Evolutionary conservation across 2,797 vertebrate genomes (phyloP).

Genomic region (Urophycis tenuis): DNA sequence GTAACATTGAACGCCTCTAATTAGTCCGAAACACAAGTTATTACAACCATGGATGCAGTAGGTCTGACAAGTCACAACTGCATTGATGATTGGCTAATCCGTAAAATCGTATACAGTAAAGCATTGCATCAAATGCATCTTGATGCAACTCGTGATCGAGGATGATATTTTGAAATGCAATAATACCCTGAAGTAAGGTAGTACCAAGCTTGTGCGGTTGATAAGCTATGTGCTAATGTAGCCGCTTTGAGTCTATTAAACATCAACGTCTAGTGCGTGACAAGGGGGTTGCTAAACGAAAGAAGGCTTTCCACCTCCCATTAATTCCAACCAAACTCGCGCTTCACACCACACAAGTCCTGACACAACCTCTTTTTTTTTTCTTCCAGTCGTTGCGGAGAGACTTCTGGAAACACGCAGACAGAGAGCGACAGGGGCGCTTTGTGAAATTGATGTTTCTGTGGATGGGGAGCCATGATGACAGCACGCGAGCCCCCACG

Average conservation of each 20-base stretch:
- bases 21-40: not conserved
- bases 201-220: not conserved
- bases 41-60: not conserved
- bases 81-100: not conserved
- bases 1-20: slow-evolving; percentile 15
- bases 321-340: not conserved
- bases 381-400: slow-evolving; percentile 25
- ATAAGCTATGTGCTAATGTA: not conserved
- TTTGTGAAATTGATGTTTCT: slow-evolving; percentile 20
- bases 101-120: not conserved
- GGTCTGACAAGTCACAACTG: not conserved
- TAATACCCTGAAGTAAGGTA: not conserved
- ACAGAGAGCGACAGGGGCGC: slow-evolving; percentile 35
- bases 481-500: slow-evolving; percentile 41
- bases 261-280: not conserved
- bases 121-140: too few relatives aligned
- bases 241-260: not conserved
- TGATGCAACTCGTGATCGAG: too few relatives aligned
- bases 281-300: not conserved
- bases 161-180: not conserved
- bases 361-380: slow-evolving; percentile 13
- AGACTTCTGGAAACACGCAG: slow-evolving; percentile 29
- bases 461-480: slow-evolving; percentile 46
- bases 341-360: not conserved
- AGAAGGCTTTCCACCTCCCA: not conserved